Base-by-base conservation (phyloP, 1,140 invertebrate genomes). In the Cotesia chilonis region DNA sequence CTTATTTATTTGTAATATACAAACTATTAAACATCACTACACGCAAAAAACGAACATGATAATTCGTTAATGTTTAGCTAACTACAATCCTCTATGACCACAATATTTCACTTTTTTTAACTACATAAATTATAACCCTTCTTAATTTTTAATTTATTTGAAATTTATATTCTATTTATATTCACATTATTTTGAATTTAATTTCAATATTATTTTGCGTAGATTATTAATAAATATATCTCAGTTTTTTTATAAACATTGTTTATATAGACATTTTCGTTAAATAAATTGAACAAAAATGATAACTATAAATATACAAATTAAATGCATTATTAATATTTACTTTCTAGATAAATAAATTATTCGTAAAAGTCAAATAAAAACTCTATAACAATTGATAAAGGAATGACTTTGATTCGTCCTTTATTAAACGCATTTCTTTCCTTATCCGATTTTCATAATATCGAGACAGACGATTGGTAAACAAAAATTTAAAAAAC, bases 221-320 rank as follows among this genome's bases (percentile, higher is more conserved):
- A 74, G 68, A 66, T 68, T 76, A 76, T 79, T 74, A 82, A 83
- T 82, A 82, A 83, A 84, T 83, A 80, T 82, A 79, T 83, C 76
- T 83, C 78, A 81, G 80, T 76, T 79, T 77, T 81, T 69, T 77
- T 79, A 73, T 66, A 54, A 76, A 79, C 78, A 70, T 73, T 72
- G 66, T 73, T 76, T 14, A 10, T 52, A 67, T 37, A 54, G 6
- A 35, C 2, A 35, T 65, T 47, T 65, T 65, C 10, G 10, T 41
- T 1, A 28, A 28, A 20, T 35, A 10, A 36, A 20, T 20, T 9
- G 17, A 35, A 10, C 17, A 35, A 20, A 20, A 60, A 60, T 60
- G 59, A 36, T 36, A 9, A 35, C 28, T 68, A 71, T 64, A 51
- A 51, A 55, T 75, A 28, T 10, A 7, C 5, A 28, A 17, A 63